These are phyloP conservation scores for Paracanthobrama guichenoti DNA, from an alignment of 2,113 vertebrate species.

Conservation along the genomic window DNA sequence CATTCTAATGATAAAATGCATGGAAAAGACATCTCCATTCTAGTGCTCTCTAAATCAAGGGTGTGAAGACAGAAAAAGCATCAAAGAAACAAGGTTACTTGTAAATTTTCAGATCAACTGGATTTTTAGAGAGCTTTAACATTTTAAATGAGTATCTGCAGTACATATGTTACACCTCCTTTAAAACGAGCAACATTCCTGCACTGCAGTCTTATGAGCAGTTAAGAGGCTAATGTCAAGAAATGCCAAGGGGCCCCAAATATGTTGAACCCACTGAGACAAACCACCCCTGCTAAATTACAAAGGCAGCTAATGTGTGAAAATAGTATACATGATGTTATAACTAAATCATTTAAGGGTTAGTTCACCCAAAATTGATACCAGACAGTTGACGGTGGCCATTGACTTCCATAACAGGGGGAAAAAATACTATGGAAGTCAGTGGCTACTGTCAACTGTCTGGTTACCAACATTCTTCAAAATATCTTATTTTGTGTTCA, in stretches of 20 bases:
- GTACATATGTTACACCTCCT: background rate
- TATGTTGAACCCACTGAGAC: background rate
- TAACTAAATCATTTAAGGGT: background rate
- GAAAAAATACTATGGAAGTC: no score
- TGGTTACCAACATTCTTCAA: no score
- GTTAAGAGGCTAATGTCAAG: background rate
- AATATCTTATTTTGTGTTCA: no score
- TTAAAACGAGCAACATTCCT: background rate
- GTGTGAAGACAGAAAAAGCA: constrained; percentile 7
- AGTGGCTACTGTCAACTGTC: no score
- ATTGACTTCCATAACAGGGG: no score
- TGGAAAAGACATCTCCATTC: background rate
- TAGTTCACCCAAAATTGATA: no score
- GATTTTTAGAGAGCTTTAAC: background rate
- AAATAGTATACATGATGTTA: background rate
- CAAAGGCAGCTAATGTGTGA: background rate
- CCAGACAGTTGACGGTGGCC: no score
- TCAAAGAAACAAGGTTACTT: background rate
- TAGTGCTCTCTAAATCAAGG: background rate
- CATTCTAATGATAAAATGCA: background rate
- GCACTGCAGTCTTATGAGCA: background rate
- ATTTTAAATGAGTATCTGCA: background rate
- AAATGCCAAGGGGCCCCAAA: background rate
- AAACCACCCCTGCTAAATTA: background rate
- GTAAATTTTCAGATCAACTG: background rate